Evolutionary conservation across 37 sponge, comb jelly and placozoan genomes (phyloP).

Genomic region (Ianthella basta): DNA sequence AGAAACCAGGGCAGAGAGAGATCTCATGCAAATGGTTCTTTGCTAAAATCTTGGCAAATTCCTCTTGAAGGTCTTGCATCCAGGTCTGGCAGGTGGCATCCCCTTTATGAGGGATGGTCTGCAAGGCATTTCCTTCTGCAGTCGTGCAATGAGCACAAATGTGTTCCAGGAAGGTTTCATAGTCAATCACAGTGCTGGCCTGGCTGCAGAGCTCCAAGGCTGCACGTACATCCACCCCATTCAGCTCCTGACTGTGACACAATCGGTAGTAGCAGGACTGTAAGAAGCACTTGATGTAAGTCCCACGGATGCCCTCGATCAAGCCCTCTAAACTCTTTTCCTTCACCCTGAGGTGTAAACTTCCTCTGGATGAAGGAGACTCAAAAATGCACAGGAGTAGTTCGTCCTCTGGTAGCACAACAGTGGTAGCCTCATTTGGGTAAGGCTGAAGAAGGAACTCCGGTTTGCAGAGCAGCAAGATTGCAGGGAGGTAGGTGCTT

Average conservation of each 20-base stretch:
- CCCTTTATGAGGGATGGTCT: too few species aligned
- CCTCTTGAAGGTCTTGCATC: neutral
- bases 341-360: too few species aligned
- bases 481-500: neutral
- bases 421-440: neutral
- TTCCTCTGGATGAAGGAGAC: too few species aligned
- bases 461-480: neutral
- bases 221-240: neutral
- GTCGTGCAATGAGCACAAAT: constrained; percentile 6
- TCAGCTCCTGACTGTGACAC: neutral
- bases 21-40: neutral
- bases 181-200: neutral
- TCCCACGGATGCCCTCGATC: too few species aligned
- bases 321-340: too few species aligned
- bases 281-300: neutral
- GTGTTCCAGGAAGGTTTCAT: neutral
- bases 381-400: too few species aligned
- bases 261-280: neutral
- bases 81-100: neutral
- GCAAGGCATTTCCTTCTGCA: neutral
- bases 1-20: neutral
- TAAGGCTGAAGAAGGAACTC: constrained; percentile 12
- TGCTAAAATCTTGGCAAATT: neutral
- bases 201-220: neutral
- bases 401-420: too few species aligned